phyloP scores from a whole-genome alignment of 2,113 vertebrate species.

The Acrocephalus kingi region DNA sequence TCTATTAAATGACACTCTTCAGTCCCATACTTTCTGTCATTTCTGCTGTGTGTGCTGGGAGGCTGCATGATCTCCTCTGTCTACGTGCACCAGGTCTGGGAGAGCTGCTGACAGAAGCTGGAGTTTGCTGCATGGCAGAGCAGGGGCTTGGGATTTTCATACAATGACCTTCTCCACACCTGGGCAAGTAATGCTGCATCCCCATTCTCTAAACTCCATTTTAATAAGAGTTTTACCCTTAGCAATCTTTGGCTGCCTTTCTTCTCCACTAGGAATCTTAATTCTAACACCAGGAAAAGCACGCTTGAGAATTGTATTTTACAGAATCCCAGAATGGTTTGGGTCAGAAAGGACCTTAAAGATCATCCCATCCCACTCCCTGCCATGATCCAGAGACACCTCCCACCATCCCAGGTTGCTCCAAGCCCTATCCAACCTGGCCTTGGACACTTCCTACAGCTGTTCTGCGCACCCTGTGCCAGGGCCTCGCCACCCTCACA shows the following conservation, averaged over 20 bases:
- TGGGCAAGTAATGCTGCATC: neutral
- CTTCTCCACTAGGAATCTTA: neutral
- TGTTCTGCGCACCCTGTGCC: neutral
- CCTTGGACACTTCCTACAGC: neutral
- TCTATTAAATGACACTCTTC: constrained; percentile 27
- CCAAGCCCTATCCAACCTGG: fast-evolving
- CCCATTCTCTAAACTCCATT: neutral
- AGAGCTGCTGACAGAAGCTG: neutral
- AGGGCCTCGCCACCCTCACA: fast-evolving
- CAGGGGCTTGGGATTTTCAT: neutral
- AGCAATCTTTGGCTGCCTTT: neutral
- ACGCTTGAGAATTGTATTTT: neutral
- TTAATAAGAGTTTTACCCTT: neutral
- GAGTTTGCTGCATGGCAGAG: neutral
- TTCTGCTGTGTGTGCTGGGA: neutral
- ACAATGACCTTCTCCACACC: fast-evolving
- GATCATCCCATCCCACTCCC: fast-evolving
- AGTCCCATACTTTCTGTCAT: neutral
- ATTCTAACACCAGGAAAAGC: neutral
- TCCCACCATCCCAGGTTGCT: fast-evolving
- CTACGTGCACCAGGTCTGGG: too few species aligned
- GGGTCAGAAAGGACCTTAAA: neutral
- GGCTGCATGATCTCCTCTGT: neutral
- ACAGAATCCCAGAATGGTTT: neutral
- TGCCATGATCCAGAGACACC: neutral